Evolutionary conservation across 2,113 vertebrate genomes (phyloP).

Genomic region (Trogon melanurus): DNA sequence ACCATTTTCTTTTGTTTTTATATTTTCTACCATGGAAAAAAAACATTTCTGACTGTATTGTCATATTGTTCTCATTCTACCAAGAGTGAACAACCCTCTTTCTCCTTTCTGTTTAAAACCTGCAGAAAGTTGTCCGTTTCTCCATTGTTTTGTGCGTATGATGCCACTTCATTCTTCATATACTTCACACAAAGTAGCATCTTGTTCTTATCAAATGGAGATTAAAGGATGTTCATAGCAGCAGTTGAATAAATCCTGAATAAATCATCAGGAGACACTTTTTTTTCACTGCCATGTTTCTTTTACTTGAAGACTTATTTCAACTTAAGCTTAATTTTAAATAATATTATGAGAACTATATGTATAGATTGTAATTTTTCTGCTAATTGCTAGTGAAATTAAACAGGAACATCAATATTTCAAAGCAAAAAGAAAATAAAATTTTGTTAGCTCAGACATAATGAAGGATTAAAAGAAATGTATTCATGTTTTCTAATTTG

Average conservation of each 20-base stretch:
- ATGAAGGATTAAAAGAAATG: background rate
- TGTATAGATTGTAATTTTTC: background rate
- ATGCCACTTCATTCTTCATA: background rate
- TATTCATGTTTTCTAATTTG: background rate
- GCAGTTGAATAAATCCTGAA: background rate
- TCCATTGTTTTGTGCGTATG: background rate
- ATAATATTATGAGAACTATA: background rate
- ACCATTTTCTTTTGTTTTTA: background rate
- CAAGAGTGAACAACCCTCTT: background rate
- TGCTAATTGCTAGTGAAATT: background rate
- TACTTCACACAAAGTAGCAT: background rate
- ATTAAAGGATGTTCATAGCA: background rate
- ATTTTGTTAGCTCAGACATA: background rate
- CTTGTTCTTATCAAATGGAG: background rate
- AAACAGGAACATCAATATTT: background rate
- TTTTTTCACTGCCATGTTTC: background rate
- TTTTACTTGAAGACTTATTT: background rate
- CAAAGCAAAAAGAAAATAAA: background rate
- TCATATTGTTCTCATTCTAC: background rate
- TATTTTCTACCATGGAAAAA: background rate
- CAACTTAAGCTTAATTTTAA: background rate
- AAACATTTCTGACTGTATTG: background rate
- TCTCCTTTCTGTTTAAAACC: background rate
- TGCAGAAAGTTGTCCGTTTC: background rate
- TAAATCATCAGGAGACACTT: background rate